Evolutionary conservation across 2,888 invertebrate genomes (phyloP), one percentile per base, ranked within the genome.

Genomic region (Agrochola lychnidis): DNA sequence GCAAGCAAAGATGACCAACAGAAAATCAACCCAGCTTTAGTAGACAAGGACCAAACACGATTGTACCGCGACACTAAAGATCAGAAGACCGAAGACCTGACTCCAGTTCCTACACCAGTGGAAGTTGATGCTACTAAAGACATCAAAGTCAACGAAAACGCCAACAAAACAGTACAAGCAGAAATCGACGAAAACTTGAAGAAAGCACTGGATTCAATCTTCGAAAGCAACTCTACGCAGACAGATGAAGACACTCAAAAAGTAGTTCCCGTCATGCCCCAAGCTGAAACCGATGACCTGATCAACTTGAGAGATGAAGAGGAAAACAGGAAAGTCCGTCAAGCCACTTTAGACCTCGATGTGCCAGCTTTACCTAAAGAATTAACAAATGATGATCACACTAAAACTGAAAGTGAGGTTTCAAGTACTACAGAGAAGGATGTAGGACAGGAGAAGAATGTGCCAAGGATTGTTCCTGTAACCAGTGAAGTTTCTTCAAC

Each of bases 61-160:
- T 36, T 30, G 53, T 70, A 69, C 64, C 86, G 82, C 19, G 82
- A 87, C 51, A 79, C 79, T 61, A 6, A 71, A 1, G 68, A 25
- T 14, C 70, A 87, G n/a, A 72, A 71, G 70, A 16, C 45, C 25
- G 48, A 74, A 25, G 62, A 79, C 16, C 79, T 75, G n/a, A 7
- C 74, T n/a, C 25, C 75, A 25, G 62, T 64, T 19, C 62, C 71
- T 51, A 59, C 59, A n/a, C 40, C 71, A n/a, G 59, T 57, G 4
- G 57, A 63, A 16, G 42, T 48, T 42, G 76, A 64, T 40, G 63
- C 63, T 51, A 45, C 76, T 25, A 73, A 85, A 63, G 66, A 81
- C 48, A 64, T n/a, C 16, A 61, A 73, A 48, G 45, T 51, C 51
- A 75, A 83, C 56, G 79, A 73, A 22, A 70, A 73, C 12, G 66